phyloP scores from a whole-genome alignment of 1,140 invertebrate genomes.

The Sinella curviseta region DNA sequence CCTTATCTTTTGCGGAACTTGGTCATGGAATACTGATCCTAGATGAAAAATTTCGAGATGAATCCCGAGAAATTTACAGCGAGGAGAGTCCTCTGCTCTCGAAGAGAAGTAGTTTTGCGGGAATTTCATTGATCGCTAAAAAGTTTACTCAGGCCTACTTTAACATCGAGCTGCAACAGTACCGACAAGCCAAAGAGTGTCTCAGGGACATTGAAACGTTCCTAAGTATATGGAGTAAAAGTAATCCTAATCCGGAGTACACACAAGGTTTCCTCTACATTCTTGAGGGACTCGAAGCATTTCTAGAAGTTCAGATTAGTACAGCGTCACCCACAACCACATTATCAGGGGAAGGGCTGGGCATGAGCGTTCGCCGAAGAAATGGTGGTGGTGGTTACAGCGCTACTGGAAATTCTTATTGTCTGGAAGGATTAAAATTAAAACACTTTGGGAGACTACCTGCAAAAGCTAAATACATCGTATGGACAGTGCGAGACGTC shows the following conservation, averaged over 20 bases:
- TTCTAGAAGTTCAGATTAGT: neutral
- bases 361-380: no score
- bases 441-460: conserved; percentile 18
- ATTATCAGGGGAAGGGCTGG: no score
- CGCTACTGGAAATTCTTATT: no score
- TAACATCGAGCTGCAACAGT: conserved; percentile 11
- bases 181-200: neutral
- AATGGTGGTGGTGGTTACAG: no score
- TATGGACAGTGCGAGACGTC: conserved; percentile 24
- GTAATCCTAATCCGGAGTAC: conserved; percentile 18
- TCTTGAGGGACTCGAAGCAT: conserved; percentile 11
- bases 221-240: neutral
- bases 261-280: conserved; percentile 17
- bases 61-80: neutral
- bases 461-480: conserved; percentile 19
- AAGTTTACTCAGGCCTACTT: conserved; percentile 23
- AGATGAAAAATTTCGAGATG: conserved; percentile 27
- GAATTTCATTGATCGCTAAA: neutral
- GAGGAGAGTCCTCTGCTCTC: neutral
- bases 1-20: conserved; percentile 11
- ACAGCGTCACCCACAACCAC: neutral
- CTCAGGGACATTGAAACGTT: conserved; percentile 3
- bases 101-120: neutral
- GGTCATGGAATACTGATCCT: conserved; percentile 1
- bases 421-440: no score